Base-by-base conservation (phyloP, 2,797 vertebrate genomes). In the Leptoclinus maculatus region DNA sequence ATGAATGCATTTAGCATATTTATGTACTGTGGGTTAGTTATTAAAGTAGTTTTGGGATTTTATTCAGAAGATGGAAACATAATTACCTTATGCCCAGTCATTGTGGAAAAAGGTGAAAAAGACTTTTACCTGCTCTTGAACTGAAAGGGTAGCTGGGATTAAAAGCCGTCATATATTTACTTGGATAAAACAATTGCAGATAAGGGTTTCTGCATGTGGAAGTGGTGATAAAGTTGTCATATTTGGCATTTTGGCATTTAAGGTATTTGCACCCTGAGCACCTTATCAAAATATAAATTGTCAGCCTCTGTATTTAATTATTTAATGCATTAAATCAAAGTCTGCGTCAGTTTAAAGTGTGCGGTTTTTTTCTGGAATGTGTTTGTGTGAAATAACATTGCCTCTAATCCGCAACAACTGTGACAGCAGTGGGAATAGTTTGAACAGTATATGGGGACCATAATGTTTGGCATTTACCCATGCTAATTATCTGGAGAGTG, bases 401-500 rank as follows among this genome's bases (percentile, higher is more conserved):
- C 63, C 70, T 62, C 60, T 45, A 49, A 56, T 78, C 67, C 69
- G 80, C 34, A 68, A 68, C 71, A 84, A 71, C 49, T 79, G 80
- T 87, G 71, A 71, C 80, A 80, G 60, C 64, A 39, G 49, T 63
- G 71, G 73, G 71, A 83, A 69, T 77, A 67, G 59, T 70, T 82
- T 73, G 62, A 84, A 75, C 60, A 81, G 68, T 71, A 71, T 62
- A 71, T 60, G 25, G 56, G 81, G 69, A 71, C 58, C 58, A 78
- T 79, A 86, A 88, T 85, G 83, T 92, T 91, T 91, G 83, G 77
- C 80, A 80, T 83, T 93, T 80, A 79, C 67, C 74, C 82, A 68
- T 76, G 57, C 75, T 87, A 90, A 91, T 94, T 90, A 91, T 87
- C 79, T 83, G 47, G 82, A 87, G 81, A 76, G 82, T 56, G 67